Conservation (phyloP, 1,140 invertebrate species). For the Lordiphosa stackelbergi region DNA sequence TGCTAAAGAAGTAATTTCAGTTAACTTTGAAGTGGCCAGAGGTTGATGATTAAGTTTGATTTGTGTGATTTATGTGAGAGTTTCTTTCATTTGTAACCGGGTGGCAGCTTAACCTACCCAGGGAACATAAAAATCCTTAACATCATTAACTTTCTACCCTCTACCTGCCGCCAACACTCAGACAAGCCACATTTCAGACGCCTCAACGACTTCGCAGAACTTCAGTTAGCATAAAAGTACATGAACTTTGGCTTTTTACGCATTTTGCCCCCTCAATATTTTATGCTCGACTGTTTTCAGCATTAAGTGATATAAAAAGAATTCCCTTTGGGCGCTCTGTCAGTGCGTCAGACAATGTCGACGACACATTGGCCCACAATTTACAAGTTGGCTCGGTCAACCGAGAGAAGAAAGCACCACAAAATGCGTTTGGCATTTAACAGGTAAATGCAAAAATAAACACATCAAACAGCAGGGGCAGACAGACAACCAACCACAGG, state of each 20-base stretch:
- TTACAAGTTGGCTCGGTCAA: not conserved
- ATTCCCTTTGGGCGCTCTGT: slow-evolving; percentile 7
- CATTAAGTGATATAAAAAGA: slow-evolving; percentile 23
- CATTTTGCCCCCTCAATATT: slow-evolving; percentile 5
- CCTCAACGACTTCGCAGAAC: slow-evolving; percentile 1
- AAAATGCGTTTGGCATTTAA: slow-evolving; percentile 67
- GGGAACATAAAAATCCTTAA: not conserved
- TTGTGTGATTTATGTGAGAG: not conserved
- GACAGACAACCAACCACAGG: slow-evolving; percentile 1
- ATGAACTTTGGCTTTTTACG: slow-evolving; percentile 37
- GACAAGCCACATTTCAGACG: slow-evolving; percentile 23
- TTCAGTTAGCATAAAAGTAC: slow-evolving; percentile 12
- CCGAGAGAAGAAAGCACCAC: not conserved
- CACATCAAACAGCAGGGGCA: slow-evolving; percentile 43
- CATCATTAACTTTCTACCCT: slow-evolving; percentile 12
- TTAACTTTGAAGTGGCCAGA: too few relatives aligned
- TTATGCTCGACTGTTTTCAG: slow-evolving; percentile 4
- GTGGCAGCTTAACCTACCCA: too few relatives aligned
- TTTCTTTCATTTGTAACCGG: not conserved
- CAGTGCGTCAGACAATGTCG: slow-evolving; percentile 12
- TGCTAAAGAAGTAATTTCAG: not conserved
- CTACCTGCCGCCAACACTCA: slow-evolving; percentile 20
- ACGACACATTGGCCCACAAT: slow-evolving; percentile 66
- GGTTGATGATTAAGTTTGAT: too few relatives aligned
- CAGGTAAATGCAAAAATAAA: slow-evolving; percentile 59